Conservation (phyloP, 2,113 vertebrate genomes). For the Hippocampus mohnikei region DNA sequence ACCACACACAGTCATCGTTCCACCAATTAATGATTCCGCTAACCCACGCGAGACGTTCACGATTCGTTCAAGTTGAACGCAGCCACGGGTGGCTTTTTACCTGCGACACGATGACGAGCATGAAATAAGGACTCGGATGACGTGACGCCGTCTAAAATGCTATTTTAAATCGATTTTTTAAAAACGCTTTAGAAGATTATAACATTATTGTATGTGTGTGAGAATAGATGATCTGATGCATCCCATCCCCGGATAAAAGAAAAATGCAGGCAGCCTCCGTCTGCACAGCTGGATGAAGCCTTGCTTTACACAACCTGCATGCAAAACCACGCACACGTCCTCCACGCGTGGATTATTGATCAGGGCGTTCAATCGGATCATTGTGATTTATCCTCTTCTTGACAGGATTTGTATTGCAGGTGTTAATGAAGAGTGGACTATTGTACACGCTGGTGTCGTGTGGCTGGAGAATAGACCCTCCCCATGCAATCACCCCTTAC, state of each 20-base stretch:
- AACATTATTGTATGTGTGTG: neutral
- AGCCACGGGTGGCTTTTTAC: neutral
- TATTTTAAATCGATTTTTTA: neutral
- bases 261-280: neutral
- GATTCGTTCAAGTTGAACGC: neutral
- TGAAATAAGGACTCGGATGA: neutral
- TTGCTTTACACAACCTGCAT: neutral
- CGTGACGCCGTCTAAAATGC: neutral
- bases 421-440: neutral
- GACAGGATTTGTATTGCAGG: neutral
- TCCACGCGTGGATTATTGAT: neutral
- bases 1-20: neutral
- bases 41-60: neutral
- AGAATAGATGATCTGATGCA: neutral
- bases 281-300: neutral
- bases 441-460: neutral
- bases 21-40: neutral
- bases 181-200: neutral
- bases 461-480: neutral
- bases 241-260: neutral
- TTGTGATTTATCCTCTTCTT: neutral
- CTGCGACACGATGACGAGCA: neutral
- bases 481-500: neutral
- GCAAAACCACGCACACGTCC: neutral
- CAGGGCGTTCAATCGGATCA: neutral